A percentile compares a stretch with the other conserved stretches of the same genome.
Evolutionary conservation across 2,113 vertebrate genomes (phyloP).

Genomic region (Calypte anna): DNA sequence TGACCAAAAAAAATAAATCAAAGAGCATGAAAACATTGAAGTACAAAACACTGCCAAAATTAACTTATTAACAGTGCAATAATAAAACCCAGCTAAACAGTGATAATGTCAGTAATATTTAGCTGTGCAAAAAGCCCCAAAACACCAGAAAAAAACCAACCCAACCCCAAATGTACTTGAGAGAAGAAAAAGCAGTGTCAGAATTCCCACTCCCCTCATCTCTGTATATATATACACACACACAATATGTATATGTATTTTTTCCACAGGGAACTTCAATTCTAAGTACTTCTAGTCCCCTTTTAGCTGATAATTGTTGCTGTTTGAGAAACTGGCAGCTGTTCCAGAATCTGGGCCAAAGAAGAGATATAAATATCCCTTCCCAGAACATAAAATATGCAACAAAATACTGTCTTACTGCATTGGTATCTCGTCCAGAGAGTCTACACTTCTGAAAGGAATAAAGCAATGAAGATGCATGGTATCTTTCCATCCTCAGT

Average conservation of each 20-base stretch:
- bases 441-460: neutral
- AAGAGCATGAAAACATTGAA: neutral
- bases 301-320: slow-evolving; percentile 40
- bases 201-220: neutral
- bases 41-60: neutral
- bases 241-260: neutral
- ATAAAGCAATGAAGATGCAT: neutral
- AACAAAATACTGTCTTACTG: slow-evolving; percentile 32
- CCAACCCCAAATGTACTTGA: neutral
- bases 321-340: slow-evolving; percentile 33
- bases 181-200: neutral
- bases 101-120: neutral
- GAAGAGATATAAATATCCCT: slow-evolving; percentile 46
- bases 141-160: too few relatives aligned
- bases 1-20: neutral
- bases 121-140: neutral
- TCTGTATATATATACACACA: neutral
- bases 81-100: neutral
- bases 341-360: slow-evolving; percentile 61
- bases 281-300: neutral
- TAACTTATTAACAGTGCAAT: neutral
- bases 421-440: neutral
- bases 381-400: slow-evolving; percentile 60
- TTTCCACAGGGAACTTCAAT: neutral
- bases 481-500: neutral